Conservation (phyloP, 2,888 invertebrate genomes). For the Dryadula phaetusa region DNA sequence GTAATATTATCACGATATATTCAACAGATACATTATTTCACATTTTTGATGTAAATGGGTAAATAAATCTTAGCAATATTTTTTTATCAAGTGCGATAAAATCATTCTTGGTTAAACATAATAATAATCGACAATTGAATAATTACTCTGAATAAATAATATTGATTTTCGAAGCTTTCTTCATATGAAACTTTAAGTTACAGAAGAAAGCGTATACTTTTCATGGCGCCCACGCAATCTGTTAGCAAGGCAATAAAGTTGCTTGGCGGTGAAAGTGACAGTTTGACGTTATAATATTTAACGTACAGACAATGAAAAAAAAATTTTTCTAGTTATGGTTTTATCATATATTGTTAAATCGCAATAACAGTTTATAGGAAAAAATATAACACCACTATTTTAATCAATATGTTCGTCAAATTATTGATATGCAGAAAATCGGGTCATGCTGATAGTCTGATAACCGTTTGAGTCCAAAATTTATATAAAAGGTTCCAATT, state of each 20-base stretch:
- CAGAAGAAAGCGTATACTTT: too few species aligned
- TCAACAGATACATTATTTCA: background rate
- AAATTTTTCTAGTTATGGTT: background rate
- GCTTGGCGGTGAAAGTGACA: background rate
- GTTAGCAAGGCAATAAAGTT: background rate
- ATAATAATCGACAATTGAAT: too few species aligned
- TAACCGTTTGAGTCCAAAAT: slow-evolving; percentile 26
- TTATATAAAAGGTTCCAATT: slow-evolving; percentile 33
- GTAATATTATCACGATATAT: background rate
- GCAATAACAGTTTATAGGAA: background rate
- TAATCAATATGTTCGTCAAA: slow-evolving; percentile 12
- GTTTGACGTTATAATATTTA: background rate
- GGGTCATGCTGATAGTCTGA: background rate
- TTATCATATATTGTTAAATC: background rate
- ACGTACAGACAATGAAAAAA: background rate
- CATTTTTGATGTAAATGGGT: background rate
- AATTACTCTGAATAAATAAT: background rate
- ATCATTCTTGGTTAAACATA: too few species aligned
- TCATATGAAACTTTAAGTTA: background rate
- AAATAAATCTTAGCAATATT: too few species aligned
- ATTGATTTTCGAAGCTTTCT: background rate
- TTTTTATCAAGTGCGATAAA: too few species aligned
- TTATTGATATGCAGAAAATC: background rate
- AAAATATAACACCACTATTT: slow-evolving; percentile 12
- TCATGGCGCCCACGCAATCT: background rate